A percentile compares a stretch with the other conserved stretches of the same genome.
Conservation (phyloP, 2,113 vertebrate genomes). For the Scomber colias region DNA sequence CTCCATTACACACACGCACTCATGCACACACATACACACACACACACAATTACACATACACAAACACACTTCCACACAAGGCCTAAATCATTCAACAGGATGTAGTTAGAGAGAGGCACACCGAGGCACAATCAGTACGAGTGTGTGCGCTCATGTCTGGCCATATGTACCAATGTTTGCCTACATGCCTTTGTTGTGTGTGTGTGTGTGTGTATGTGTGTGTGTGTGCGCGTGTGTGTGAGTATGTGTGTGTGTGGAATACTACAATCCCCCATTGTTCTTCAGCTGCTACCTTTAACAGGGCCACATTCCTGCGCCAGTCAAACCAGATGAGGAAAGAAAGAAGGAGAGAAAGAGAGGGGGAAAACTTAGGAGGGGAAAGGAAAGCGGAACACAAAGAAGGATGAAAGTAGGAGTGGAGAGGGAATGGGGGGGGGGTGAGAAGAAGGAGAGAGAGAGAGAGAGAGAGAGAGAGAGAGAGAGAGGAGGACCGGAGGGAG, state of each 20-base stretch:
- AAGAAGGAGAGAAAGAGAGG: slow-evolving; percentile 24
- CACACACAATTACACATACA: slow-evolving; percentile 31
- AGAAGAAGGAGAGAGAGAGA: neutral
- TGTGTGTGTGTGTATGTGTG: slow-evolving; percentile 49
- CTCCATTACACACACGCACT: slow-evolving; percentile 73
- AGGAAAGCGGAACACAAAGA: slow-evolving; percentile 24
- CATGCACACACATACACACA: slow-evolving; percentile 37
- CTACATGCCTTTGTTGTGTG: slow-evolving; percentile 61
- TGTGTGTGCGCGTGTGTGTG: slow-evolving; percentile 40
- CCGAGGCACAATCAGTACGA: slow-evolving; percentile 71
- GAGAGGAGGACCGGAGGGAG: neutral
- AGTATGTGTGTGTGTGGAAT: slow-evolving; percentile 31
- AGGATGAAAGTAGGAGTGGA: slow-evolving; percentile 3
- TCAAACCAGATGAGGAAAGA: slow-evolving; percentile 82
- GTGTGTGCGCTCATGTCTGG: slow-evolving; percentile 72
- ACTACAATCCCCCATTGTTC: slow-evolving; percentile 86
- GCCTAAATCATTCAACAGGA: slow-evolving; percentile 84
- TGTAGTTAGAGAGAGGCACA: slow-evolving; percentile 79
- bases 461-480: no score
- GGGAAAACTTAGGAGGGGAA: neutral
- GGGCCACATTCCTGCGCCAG: slow-evolving; percentile 88
- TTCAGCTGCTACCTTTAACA: slow-evolving; percentile 84
- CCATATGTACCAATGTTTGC: slow-evolving; percentile 72
- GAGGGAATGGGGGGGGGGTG: neutral
- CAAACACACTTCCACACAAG: slow-evolving; percentile 59